Base-by-base conservation (phyloP, 2,888 invertebrate genomes). In the Branchipolynoe longqiensis region DNA sequence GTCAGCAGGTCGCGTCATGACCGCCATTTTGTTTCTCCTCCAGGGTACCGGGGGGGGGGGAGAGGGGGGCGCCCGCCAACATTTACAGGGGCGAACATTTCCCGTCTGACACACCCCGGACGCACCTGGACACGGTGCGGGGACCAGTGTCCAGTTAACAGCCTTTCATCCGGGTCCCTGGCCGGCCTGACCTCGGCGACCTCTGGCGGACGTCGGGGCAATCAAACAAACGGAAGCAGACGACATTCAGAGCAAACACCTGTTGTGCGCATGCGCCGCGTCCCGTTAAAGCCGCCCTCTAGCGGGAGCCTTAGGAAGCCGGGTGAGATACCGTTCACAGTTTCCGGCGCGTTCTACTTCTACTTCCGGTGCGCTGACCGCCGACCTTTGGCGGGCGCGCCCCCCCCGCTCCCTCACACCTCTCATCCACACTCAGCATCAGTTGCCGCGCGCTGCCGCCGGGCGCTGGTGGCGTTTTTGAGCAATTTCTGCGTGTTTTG, bases 201-300 rank as follows among this genome's bases (percentile, higher is more conserved):
- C 69, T 38, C 36, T 38, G 69, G 33, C 69, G 69, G 69, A 33
- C 69, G 69, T n/a, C 69, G 69, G 69, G 69, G 14, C 38, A 33
- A 69, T 36, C 38, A 33, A 69, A 69, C 33, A 33, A 69, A 69
- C 69, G 69, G 36, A 38, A 38, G 69, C 69, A 69, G 69, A 69
- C 69, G 69, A 69, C 69, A 69, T 69, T 69, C 38, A 8, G 18
- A n/a, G 38, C 33, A 33, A 69, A 38, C 69, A 69, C 69, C 69
- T 69, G 69, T 69, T 69, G 69, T 62, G 62, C 62, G 62, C 62
- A 62, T 62, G 69, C 18, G 69, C 69, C 36, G 1, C 22, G 69
- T 3, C 38, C 38, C 38, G 33, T 25, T 69, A 36, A 69, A 69
- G 12, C 38, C 69, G 33, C 33, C 69, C 69, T 69, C 69, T 38